A percentile compares a stretch with the other conserved stretches of the same genome.
Evolutionary conservation across 2,797 vertebrate species (phyloP).

Genomic region (Lepus oiostolus): DNA sequence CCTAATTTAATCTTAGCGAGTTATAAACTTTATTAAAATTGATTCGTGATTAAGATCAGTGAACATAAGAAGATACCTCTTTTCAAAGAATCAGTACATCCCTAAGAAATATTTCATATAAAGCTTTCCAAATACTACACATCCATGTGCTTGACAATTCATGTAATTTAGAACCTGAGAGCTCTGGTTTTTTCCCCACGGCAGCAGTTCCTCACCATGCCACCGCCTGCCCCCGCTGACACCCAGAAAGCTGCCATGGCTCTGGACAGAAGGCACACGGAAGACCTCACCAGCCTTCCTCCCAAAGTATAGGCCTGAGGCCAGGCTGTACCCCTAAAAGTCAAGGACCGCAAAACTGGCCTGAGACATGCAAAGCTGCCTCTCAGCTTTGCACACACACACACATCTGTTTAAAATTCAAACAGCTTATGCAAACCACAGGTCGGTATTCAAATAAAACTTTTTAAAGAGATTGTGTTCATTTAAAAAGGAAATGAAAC

Average conservation of each 20-base stretch:
- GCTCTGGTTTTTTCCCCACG: not conserved
- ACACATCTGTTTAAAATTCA: slow-evolving; percentile 71
- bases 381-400: slow-evolving; percentile 17
- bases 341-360: not conserved
- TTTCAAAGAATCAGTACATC: not conserved
- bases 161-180: not conserved
- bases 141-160: not conserved
- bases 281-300: not conserved
- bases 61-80: not conserved
- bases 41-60: not conserved
- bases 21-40: slow-evolving; percentile 25
- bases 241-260: not conserved
- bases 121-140: not conserved
- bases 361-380: slow-evolving; percentile 3
- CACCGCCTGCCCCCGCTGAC: not conserved
- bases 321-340: not conserved
- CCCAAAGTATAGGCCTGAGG: not conserved
- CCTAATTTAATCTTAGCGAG: slow-evolving; percentile 28
- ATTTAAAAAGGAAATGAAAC: slow-evolving; percentile 71
- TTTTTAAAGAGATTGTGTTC: slow-evolving; percentile 67
- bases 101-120: not conserved
- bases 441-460: slow-evolving; percentile 61
- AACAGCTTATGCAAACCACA: slow-evolving; percentile 65
- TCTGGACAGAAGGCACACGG: not conserved
- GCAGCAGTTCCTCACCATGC: not conserved